Percentiles rank a stretch among this genome's conserved stretches.
phyloP scores from a whole-genome alignment of 1,140 invertebrate genomes.

The Caerostris darwini region DNA sequence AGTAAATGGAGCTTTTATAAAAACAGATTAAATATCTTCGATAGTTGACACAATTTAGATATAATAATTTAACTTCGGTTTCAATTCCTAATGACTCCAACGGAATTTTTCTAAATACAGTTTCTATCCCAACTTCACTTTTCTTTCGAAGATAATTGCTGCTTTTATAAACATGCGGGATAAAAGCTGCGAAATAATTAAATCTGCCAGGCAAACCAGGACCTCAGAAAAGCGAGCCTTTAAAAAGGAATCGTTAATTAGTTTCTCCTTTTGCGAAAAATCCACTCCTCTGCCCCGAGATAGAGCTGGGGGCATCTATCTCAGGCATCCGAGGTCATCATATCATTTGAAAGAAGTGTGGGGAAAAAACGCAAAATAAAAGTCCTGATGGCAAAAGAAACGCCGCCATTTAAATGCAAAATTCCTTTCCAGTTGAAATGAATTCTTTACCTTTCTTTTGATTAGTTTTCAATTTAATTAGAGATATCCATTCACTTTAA shows the following conservation, averaged over 20 bases:
- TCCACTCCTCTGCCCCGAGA: neutral
- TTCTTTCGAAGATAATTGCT: neutral
- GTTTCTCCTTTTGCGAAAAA: neutral
- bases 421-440: neutral
- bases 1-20: too few species aligned
- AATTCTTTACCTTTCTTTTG: conserved; percentile 19
- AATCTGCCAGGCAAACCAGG: neutral
- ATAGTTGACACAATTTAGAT: too few species aligned
- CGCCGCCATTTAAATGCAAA: conserved; percentile 9
- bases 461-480: conserved; percentile 66
- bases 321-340: neutral
- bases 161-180: neutral
- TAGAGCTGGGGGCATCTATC: neutral
- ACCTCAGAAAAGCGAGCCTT: neutral
- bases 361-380: conserved; percentile 37
- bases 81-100: neutral
- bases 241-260: neutral
- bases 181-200: neutral
- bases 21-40: too few species aligned
- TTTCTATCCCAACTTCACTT: neutral
- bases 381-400: conserved; percentile 7
- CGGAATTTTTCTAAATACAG: neutral
- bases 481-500: conserved; percentile 25
- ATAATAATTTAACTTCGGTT: neutral
- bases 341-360: neutral